Base-by-base conservation (phyloP, 64 coral and sea anemone species). In the Stichodactyla helianthus region DNA sequence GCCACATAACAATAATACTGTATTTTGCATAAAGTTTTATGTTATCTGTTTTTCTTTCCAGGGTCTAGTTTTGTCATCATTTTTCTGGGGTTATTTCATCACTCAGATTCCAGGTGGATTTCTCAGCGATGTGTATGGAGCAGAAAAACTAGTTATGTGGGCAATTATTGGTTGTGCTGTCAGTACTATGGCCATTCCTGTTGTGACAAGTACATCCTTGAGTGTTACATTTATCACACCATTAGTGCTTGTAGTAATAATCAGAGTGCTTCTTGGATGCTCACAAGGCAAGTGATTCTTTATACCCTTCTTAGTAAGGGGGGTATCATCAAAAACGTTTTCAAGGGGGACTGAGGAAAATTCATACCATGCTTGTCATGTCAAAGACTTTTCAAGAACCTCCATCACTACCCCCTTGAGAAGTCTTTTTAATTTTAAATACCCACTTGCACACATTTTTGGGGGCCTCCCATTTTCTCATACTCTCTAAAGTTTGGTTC, bases 41-140 rank as follows among this genome's bases (percentile, higher is more conserved):
- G 35, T 44, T 44, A 44, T 44, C 35, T 44, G 35, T 44, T 26
- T 82, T 50, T 82, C 53, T 10, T 82, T 82, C 51, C 79, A 82
- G 79, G 79, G 79, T 11, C 83, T 84, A 11, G 56, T 84, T n/a
- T 84, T 84, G 83, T 84, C 83, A 4, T 84, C 83, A 4, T 59
- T 84, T 50, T 84, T 84, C 56, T 84, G 83, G 83, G 83, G 83
- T 10, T 84, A 84, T 51, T 31, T 84, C 5, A 22, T 84, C 27
- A 58, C 55, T 63, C 55, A 58, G 59, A 22, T 84, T 7, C 83
- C 83, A 31, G 83, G 53, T 20, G 83, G 83, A 7, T 84, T 84
- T 59, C 59, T 84, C 6, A 84, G 83, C 61, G 83, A 84, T 59
- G 55, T 59, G 52, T 59, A 84, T 25, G 83, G 83, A 59, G 83